Base-by-base conservation (phyloP, 2,888 invertebrate genomes). In the Ecdyonurus torrentis region DNA sequence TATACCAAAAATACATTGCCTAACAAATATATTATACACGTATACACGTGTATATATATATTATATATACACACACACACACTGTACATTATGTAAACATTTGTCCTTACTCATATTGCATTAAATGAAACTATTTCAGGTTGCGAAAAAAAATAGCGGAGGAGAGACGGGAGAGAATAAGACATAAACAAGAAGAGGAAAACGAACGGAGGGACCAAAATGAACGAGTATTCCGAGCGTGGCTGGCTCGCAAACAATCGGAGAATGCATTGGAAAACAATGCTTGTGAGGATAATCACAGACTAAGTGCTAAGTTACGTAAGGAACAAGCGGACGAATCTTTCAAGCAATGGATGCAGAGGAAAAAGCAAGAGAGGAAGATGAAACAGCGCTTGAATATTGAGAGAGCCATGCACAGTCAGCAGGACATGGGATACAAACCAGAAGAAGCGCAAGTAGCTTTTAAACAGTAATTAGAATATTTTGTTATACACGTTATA, bases 71-170 rank as follows among this genome's bases (percentile, higher is more conserved):
- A n/a, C n/a, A n/a, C n/a, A n/a, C n/a, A n/a, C n/a, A n/a, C n/a
- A n/a, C n/a, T n/a, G n/a, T n/a, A n/a, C n/a, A n/a, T n/a, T n/a
- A n/a, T n/a, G n/a, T n/a, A n/a, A n/a, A n/a, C n/a, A n/a, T n/a
- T n/a, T n/a, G n/a, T n/a, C n/a, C n/a, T n/a, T n/a, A n/a, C n/a
- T n/a, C n/a, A n/a, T n/a, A n/a, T n/a, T n/a, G n/a, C n/a, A 25
- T 59, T 25, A 50, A 23, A 60, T 53, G 25, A 52, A 24, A 25
- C 60, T 62, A 64, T 59, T 61, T 59, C 62, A 62, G 63, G 66
- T 66, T 66, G 63, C 63, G 64, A 65, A 64, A 63, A 61, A 63
- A 62, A 59, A 60, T 62, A 58, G 53, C 60, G 64, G 64, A 67
- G 63, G 65, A 59, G 61, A 7, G 55, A 7, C n/a, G 55, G 5